A percentile compares a stretch with the other conserved stretches of the same genome.
phyloP scores from a whole-genome alignment of 2,888 invertebrate species.

The Ornithoptera alexandrae region DNA sequence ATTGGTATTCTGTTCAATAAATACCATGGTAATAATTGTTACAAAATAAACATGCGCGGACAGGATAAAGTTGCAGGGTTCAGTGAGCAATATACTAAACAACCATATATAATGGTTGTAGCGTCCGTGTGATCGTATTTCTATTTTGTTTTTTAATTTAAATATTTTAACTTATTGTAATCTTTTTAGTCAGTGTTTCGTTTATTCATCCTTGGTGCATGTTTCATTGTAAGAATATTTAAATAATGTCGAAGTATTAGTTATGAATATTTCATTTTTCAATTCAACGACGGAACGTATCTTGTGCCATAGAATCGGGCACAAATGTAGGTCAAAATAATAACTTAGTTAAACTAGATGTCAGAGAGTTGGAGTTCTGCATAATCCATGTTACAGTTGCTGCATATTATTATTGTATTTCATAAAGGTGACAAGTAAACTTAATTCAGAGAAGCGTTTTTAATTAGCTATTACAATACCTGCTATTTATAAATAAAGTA shows the following conservation, averaged over 20 bases:
- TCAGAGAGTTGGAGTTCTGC: slow-evolving; percentile 23
- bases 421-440: slow-evolving; percentile 4
- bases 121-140: too few species aligned
- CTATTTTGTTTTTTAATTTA: too few species aligned
- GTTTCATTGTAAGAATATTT: slow-evolving; percentile 5
- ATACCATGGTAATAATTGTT: too few species aligned
- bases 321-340: slow-evolving; percentile 29
- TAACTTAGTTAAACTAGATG: slow-evolving; percentile 29
- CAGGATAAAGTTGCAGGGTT: too few species aligned
- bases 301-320: slow-evolving; percentile 20
- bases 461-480: not conserved
- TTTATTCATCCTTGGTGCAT: not conserved
- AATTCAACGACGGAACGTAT: slow-evolving; percentile 20
- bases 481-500: too few species aligned
- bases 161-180: not conserved
- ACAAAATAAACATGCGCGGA: too few species aligned
- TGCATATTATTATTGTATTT: slow-evolving; percentile 19
- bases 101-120: too few species aligned
- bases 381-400: slow-evolving; percentile 21
- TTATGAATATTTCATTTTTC: slow-evolving; percentile 27
- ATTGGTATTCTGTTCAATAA: too few species aligned
- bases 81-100: too few species aligned
- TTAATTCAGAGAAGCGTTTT: not conserved
- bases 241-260: slow-evolving; percentile 22
- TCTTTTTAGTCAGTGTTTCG: not conserved